phyloP scores from a whole-genome alignment of 2,888 invertebrate species.

The Phyllotreta cruciferae region DNA sequence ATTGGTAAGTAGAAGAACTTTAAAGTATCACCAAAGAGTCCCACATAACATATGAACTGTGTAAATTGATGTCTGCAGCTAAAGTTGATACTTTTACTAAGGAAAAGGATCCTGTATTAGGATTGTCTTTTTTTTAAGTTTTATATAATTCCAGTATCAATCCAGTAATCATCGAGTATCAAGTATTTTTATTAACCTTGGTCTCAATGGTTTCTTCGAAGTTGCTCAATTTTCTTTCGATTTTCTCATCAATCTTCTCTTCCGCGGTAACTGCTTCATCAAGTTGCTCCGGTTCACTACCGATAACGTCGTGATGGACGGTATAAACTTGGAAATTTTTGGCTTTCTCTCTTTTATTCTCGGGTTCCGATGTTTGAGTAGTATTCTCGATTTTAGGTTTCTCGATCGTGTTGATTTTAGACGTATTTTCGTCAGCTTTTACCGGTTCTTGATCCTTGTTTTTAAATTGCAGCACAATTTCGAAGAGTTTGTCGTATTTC shows the following conservation, averaged over 20 bases:
- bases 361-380: conserved; percentile 48
- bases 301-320: conserved; percentile 36
- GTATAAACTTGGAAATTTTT: conserved; percentile 39
- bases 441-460: conserved; percentile 43
- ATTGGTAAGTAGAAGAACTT: no score
- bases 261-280: conserved; percentile 4
- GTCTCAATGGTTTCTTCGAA: conserved; percentile 42
- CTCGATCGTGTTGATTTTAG: conserved; percentile 16
- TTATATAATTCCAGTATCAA: no score
- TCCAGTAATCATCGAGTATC: not conserved
- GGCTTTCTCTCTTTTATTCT: conserved; percentile 33
- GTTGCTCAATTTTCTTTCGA: conserved; percentile 45
- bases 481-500: conserved; percentile 65
- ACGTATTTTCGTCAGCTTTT: conserved; percentile 49
- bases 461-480: conserved; percentile 43
- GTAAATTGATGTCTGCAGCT: no score
- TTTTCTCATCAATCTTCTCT: conserved; percentile 31
- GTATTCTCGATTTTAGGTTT: conserved; percentile 38
- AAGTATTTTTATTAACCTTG: conserved; percentile 34
- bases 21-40: no score
- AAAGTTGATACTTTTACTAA: no score
- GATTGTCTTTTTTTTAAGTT: no score
- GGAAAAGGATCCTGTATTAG: no score
- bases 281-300: conserved; percentile 31
- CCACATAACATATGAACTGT: no score